These are phyloP conservation scores for Axinella damicornis DNA, from an alignment of 37 sponge, comb jelly and placozoan species.

Conservation along the genomic window DNA sequence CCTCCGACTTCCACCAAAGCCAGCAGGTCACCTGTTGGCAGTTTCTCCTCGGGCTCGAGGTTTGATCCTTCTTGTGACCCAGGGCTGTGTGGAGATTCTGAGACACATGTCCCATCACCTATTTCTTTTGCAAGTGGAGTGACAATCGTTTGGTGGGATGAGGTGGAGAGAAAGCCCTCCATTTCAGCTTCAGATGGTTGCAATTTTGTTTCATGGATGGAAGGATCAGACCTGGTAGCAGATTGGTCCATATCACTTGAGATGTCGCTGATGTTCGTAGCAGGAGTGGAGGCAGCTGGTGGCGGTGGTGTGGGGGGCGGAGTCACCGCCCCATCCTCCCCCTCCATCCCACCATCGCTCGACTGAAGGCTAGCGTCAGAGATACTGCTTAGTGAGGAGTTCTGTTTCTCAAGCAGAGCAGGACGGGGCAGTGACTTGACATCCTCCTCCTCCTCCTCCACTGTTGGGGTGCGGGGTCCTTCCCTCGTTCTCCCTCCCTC, in stretches of 20 bases:
- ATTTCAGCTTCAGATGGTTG: too few relatives aligned
- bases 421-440: too few relatives aligned
- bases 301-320: not conserved
- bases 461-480: not conserved
- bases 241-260: constrained; percentile 38
- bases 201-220: too few relatives aligned
- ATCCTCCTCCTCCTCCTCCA: not conserved
- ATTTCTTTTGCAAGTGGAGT: not conserved
- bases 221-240: too few relatives aligned
- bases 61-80: too few relatives aligned
- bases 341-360: constrained; percentile 16
- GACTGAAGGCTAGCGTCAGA: constrained; percentile 33
- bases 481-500: not conserved
- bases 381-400: constrained; percentile 11
- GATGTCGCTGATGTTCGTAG: constrained; percentile 8
- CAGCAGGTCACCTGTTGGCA: too few relatives aligned
- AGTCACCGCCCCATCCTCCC: not conserved
- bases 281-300: too few relatives aligned
- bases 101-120: not conserved
- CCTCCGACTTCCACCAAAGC: not conserved
- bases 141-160: not conserved
- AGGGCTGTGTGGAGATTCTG: not conserved
- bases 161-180: not conserved
- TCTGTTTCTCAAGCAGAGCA: too few relatives aligned
- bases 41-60: too few relatives aligned